phyloP scores from a whole-genome alignment of 2,113 vertebrate species.

The Apteryx mantelli region DNA sequence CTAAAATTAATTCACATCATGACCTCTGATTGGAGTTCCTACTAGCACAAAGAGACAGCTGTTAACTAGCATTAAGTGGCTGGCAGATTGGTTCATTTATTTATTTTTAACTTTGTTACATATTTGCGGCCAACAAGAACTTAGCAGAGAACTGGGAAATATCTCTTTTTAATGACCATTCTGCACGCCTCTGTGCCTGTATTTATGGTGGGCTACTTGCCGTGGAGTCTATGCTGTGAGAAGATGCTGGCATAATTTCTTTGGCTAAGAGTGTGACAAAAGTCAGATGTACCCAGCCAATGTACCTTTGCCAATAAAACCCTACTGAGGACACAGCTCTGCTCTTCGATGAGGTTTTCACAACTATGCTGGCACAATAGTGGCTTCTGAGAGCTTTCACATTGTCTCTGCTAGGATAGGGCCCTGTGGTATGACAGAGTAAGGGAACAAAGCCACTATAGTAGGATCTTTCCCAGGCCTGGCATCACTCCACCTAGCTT shows the following conservation, averaged over 20 bases:
- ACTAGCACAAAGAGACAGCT: constrained; percentile 51
- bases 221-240: background rate
- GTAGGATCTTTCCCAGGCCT: background rate
- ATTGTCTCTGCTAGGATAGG: background rate
- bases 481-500: background rate
- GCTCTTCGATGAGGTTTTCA: constrained; percentile 10
- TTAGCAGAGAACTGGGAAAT: background rate
- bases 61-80: constrained; percentile 18
- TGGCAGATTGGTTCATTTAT: constrained; percentile 3
- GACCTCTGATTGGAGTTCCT: constrained; percentile 40
- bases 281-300: background rate
- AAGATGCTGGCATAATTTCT: constrained; percentile 3
- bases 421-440: background rate
- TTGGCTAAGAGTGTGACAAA: background rate
- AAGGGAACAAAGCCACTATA: background rate
- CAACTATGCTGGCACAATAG: background rate
- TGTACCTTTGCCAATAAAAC: constrained; percentile 1
- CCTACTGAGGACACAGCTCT: constrained; percentile 8
- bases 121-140: background rate
- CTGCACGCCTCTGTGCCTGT: background rate
- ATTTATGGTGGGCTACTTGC: background rate
- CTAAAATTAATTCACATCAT: constrained; percentile 52
- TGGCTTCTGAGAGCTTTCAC: constrained; percentile 21
- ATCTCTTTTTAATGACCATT: constrained; percentile 26
- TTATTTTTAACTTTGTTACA: constrained; percentile 3